These are phyloP conservation scores for Nowickia ferox DNA, from an alignment of 2,888 invertebrate genomes.

Conservation along the genomic window DNA sequence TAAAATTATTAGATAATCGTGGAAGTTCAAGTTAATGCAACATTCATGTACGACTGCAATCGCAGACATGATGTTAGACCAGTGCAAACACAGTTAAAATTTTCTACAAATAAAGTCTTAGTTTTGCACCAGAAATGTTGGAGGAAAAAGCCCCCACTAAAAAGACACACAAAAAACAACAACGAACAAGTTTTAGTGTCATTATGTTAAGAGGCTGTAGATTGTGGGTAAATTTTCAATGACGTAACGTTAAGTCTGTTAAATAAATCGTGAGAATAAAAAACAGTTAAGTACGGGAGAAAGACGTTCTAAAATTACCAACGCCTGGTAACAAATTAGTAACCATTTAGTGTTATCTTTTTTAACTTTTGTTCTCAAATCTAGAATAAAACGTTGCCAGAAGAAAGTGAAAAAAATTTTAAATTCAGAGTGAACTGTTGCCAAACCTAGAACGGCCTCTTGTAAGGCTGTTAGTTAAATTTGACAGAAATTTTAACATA, in stretches of 20 bases:
- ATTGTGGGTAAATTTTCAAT: slow-evolving; percentile 36
- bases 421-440: too few relatives aligned
- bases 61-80: slow-evolving; percentile 22
- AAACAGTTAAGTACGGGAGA: neutral
- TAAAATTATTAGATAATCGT: slow-evolving; percentile 67
- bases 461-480: too few relatives aligned
- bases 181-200: slow-evolving; percentile 57
- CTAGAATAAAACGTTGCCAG: too few relatives aligned
- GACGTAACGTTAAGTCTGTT: neutral
- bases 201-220: slow-evolving; percentile 66
- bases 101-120: slow-evolving; percentile 21
- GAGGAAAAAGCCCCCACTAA: neutral
- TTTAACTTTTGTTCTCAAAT: too few relatives aligned
- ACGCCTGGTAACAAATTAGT: too few relatives aligned
- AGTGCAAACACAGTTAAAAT: neutral
- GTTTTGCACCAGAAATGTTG: slow-evolving; percentile 4
- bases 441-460: too few relatives aligned
- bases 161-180: neutral
- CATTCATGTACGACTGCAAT: slow-evolving; percentile 18
- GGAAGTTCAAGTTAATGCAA: slow-evolving; percentile 69
- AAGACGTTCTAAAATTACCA: too few relatives aligned
- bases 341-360: neutral
- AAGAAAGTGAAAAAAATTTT: too few relatives aligned
- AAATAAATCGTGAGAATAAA: neutral
- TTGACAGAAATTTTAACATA: too few relatives aligned